Percentiles rank a stretch among this genome's conserved stretches.
Conservation (phyloP, 2,888 invertebrate species). For the Limnephilus auricula region DNA sequence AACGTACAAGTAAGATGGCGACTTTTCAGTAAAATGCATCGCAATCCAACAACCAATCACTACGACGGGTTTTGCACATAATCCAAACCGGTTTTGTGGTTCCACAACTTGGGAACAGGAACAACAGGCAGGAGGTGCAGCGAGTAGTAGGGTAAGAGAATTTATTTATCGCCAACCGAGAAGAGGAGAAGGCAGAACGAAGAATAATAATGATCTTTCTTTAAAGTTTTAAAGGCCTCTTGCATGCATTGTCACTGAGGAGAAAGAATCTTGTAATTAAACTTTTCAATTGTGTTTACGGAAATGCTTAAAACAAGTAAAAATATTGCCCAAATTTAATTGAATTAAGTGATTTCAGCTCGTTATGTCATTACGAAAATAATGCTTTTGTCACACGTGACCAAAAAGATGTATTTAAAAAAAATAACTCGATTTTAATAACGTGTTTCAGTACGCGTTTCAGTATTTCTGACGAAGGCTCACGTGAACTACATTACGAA, state of each 20-base stretch:
- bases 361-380: too few species aligned
- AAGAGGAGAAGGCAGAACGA: not conserved
- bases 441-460: too few species aligned
- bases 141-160: not conserved
- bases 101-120: not conserved
- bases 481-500: too few species aligned
- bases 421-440: too few species aligned
- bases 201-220: not conserved
- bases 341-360: too few species aligned
- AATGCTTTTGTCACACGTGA: too few species aligned
- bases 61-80: not conserved
- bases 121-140: not conserved
- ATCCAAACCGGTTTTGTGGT: conserved; percentile 8
- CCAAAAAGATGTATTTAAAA: too few species aligned
- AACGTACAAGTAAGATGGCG: not conserved
- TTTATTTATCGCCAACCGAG: not conserved
- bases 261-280: not conserved
- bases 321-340: too few species aligned
- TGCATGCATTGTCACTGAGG: not conserved
- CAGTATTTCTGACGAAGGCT: too few species aligned
- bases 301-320: not conserved
- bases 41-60: conserved; percentile 2
- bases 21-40: not conserved
- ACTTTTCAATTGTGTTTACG: not conserved
- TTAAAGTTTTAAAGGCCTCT: not conserved